Evolutionary conservation across 2,888 invertebrate genomes (phyloP).

Genomic region (Rutpela maculata): DNA sequence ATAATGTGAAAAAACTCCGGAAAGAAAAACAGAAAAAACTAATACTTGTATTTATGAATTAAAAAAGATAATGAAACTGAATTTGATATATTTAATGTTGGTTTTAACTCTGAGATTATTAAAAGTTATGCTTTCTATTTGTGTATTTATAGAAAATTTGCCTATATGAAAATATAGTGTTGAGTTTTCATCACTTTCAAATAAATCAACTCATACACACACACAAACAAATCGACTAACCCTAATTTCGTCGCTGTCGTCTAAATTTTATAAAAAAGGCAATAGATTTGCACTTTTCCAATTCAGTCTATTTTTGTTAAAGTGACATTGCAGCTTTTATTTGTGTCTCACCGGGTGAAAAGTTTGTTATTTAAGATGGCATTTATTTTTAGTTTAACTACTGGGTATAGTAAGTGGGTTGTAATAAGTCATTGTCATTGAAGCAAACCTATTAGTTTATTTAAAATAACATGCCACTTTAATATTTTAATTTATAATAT

Average conservation of each 20-base stretch:
- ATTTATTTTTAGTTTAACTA: slow-evolving; percentile 49
- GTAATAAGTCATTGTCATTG: slow-evolving; percentile 39
- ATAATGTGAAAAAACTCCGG: too few species aligned
- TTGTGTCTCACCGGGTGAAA: slow-evolving; percentile 37
- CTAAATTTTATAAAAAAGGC: neutral
- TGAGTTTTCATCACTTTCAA: too few species aligned
- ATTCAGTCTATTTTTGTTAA: slow-evolving; percentile 24
- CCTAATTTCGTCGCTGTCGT: neutral
- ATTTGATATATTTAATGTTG: too few species aligned
- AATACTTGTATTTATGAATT: too few species aligned
- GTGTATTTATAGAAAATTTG: too few species aligned
- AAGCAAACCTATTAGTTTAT: slow-evolving; percentile 21
- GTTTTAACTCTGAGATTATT: too few species aligned
- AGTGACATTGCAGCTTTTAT: slow-evolving; percentile 39
- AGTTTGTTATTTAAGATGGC: slow-evolving; percentile 46
- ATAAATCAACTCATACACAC: too few species aligned
- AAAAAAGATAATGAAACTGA: too few species aligned
- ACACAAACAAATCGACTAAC: too few species aligned
- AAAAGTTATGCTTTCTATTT: too few species aligned
- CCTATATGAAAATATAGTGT: too few species aligned
- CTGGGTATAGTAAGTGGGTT: slow-evolving; percentile 33
- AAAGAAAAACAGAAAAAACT: too few species aligned
- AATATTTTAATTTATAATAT: slow-evolving; percentile 15
- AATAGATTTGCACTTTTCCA: neutral
- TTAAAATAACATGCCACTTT: slow-evolving; percentile 18